Evolutionary conservation across 2,797 vertebrate genomes (phyloP).

Genomic region (Gymnothorax reevesii): DNA sequence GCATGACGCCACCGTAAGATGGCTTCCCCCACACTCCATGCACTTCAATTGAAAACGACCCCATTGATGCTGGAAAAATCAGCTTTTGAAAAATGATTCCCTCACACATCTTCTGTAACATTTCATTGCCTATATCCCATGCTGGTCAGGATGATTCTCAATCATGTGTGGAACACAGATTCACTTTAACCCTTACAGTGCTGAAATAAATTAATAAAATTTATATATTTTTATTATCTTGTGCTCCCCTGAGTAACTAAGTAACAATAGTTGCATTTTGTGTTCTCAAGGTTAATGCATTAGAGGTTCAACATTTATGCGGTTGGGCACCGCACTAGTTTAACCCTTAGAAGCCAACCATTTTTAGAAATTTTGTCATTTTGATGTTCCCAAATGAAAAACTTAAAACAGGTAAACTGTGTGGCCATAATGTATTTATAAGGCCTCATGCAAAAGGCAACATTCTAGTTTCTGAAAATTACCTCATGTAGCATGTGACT

Average conservation of each 20-base stretch:
- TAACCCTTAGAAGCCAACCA: too few relatives aligned
- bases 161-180: background rate
- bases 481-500: too few relatives aligned
- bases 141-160: background rate
- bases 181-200: background rate
- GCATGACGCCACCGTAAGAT: background rate
- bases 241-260: too few relatives aligned
- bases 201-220: too few relatives aligned
- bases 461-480: too few relatives aligned
- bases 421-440: too few relatives aligned
- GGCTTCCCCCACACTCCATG: background rate
- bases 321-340: background rate
- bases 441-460: too few relatives aligned
- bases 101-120: background rate
- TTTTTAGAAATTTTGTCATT: too few relatives aligned
- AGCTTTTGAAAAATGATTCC: background rate
- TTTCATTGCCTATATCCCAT: background rate
- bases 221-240: too few relatives aligned
- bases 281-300: background rate
- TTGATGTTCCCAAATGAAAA: too few relatives aligned
- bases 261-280: too few relatives aligned
- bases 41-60: background rate
- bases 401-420: too few relatives aligned
- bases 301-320: background rate
- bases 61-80: background rate